A percentile compares a stretch with the other conserved stretches of the same genome.
These are phyloP conservation scores for Catagonus wagneri DNA, from an alignment of 2,113 vertebrate species.

Conservation along the genomic window DNA sequence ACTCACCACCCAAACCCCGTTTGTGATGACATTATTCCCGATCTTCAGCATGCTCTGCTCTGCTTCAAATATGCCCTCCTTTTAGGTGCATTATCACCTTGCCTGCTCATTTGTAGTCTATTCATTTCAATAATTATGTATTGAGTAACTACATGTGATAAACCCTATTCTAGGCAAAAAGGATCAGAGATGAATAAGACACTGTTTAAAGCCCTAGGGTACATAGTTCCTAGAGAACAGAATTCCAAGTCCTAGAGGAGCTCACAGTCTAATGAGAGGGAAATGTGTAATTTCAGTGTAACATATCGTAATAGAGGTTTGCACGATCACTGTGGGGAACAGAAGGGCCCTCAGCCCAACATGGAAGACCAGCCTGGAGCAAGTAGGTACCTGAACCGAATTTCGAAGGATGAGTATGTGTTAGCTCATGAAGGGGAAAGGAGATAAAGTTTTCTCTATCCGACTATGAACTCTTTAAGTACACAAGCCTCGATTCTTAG, in stretches of 20 bases:
- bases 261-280: neutral
- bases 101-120: neutral
- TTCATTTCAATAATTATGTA: slow-evolving; percentile 15
- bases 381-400: neutral
- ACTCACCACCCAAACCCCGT: neutral
- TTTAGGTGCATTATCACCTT: neutral
- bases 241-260: neutral
- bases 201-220: neutral
- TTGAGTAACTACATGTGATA: neutral
- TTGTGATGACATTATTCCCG: neutral
- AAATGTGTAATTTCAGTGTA: neutral
- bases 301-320: neutral
- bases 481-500: neutral
- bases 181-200: neutral
- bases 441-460: neutral
- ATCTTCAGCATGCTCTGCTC: neutral
- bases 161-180: neutral
- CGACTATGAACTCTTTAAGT: neutral
- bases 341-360: neutral
- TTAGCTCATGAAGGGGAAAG: neutral
- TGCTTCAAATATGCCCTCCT: neutral
- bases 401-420: neutral
- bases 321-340: neutral
- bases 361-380: neutral
- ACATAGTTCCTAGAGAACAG: neutral